Evolutionary conservation across 2,113 vertebrate species (phyloP).

Genomic region (Raja brachyura): DNA sequence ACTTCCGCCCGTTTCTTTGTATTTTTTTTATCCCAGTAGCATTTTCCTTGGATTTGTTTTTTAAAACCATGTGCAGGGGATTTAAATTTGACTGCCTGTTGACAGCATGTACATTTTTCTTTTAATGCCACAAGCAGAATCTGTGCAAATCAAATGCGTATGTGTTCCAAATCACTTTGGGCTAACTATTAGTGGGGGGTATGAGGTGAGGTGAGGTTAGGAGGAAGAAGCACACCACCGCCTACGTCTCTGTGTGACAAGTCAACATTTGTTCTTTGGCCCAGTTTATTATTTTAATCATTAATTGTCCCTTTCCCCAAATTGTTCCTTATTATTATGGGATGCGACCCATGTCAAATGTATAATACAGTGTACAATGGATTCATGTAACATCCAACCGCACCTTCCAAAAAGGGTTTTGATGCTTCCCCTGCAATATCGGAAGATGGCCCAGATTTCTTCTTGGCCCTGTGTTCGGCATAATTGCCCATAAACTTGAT

Average conservation of each 20-base stretch:
- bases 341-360: neutral
- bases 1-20: neutral
- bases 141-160: too few species aligned
- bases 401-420: constrained; percentile 43
- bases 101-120: too few species aligned
- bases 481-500: constrained; percentile 47
- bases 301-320: neutral
- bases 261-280: neutral
- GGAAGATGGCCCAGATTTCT: neutral
- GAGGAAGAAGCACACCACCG: neutral
- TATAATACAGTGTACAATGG: neutral
- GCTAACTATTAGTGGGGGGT: neutral
- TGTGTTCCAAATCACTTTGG: too few species aligned
- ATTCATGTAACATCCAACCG: neutral
- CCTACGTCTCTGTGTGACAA: neutral
- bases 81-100: too few species aligned
- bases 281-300: neutral
- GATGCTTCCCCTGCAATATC: neutral
- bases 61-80: too few species aligned
- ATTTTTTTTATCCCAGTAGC: too few species aligned
- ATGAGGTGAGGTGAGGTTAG: neutral
- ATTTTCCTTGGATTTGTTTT: too few species aligned
- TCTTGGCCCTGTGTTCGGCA: constrained; percentile 40
- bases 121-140: too few species aligned
- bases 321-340: neutral